A percentile compares a stretch with the other conserved stretches of the same genome.
Conservation (phyloP, 2,797 vertebrate species). For the Ctenochaetus hawaiiensis region DNA sequence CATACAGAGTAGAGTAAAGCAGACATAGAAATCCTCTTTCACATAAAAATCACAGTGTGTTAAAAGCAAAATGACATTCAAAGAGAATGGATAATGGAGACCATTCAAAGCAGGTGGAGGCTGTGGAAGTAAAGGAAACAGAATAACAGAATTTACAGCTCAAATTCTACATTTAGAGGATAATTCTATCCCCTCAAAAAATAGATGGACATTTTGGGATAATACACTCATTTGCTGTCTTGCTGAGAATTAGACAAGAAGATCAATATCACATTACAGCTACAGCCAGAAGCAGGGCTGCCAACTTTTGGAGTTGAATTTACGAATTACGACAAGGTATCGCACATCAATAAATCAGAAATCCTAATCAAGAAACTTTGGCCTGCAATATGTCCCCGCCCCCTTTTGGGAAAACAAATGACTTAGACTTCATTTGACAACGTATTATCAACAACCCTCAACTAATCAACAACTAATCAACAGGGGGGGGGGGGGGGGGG, state of each 20-base stretch:
- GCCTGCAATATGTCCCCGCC: too few relatives aligned
- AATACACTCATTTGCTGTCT: neutral
- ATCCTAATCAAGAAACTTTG: too few relatives aligned
- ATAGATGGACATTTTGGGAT: neutral
- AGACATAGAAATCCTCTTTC: constrained; percentile 17
- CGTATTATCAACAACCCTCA: too few relatives aligned
- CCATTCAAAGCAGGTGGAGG: constrained; percentile 9
- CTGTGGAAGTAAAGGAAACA: neutral
- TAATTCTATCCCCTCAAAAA: neutral
- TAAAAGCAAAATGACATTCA: constrained; percentile 33
- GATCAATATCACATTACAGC: too few relatives aligned
- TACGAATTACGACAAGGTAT: too few relatives aligned
- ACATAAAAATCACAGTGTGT: constrained; percentile 33
- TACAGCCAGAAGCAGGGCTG: too few relatives aligned
- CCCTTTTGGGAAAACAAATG: too few relatives aligned
- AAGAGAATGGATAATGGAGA: constrained; percentile 36
- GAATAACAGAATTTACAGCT: neutral
- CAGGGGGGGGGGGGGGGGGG: too few relatives aligned
- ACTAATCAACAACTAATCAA: too few relatives aligned
- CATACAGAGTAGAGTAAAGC: constrained; percentile 22
- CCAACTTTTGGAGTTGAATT: too few relatives aligned
- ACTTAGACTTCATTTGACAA: too few relatives aligned
- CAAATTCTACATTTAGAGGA: neutral
- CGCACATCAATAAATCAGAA: too few relatives aligned
- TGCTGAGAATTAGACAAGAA: neutral